These are phyloP conservation scores for Emydoidea blandingii DNA, from an alignment of 2,797 vertebrate species.

Conservation along the genomic window DNA sequence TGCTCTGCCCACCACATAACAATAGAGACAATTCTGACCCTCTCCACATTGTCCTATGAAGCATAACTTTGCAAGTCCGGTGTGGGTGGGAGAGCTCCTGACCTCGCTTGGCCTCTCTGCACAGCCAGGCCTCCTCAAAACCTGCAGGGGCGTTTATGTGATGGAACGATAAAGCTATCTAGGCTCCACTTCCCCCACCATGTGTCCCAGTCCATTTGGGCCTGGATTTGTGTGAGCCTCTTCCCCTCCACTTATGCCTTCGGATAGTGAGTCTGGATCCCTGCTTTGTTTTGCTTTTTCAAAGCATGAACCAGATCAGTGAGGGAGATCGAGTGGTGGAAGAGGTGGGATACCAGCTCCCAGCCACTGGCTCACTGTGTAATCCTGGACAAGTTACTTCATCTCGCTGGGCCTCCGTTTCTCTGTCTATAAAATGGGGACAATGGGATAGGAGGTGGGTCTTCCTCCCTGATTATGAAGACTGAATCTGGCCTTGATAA, in stretches of 20 bases:
- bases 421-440: background rate
- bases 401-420: background rate
- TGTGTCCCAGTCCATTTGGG: background rate
- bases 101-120: background rate
- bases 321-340: background rate
- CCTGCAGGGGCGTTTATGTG: background rate
- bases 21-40: background rate
- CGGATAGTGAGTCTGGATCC: background rate
- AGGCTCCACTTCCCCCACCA: background rate
- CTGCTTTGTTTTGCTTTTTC: background rate
- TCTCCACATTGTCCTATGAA: background rate
- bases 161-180: background rate
- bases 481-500: background rate
- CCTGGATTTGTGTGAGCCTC: background rate
- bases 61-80: background rate
- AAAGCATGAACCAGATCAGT: background rate
- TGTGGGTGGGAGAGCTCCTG: background rate
- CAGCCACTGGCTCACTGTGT: background rate
- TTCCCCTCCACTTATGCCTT: background rate
- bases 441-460: background rate
- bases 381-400: background rate
- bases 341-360: background rate
- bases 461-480: background rate
- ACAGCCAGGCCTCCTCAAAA: background rate
- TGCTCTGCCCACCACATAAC: background rate